phyloP scores from a whole-genome alignment of 2,113 vertebrate genomes.

The Progne subis region DNA sequence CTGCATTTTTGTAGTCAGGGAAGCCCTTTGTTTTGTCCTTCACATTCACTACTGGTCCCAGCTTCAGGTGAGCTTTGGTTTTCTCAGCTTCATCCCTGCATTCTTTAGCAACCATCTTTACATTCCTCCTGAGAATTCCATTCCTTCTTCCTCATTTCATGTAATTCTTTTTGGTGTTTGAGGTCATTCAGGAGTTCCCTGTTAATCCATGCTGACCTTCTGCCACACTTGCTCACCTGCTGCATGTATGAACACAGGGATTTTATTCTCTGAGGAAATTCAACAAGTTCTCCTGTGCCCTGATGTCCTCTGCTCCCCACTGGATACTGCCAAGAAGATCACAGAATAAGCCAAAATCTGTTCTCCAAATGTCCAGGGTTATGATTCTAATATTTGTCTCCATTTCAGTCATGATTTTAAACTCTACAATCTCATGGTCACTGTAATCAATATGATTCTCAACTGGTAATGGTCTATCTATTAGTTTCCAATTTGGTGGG shows the following conservation, averaged over 20 bases:
- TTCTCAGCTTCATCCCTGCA: neutral
- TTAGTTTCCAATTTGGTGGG: neutral
- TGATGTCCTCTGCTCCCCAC: neutral
- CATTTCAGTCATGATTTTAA: neutral
- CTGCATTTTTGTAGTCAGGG: neutral
- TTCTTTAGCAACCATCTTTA: neutral
- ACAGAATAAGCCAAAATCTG: neutral
- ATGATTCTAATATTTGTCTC: neutral
- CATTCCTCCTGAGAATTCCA: neutral
- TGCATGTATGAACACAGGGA: neutral
- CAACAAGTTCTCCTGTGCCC: neutral
- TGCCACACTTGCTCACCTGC: neutral
- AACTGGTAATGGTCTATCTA: neutral
- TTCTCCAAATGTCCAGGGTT: neutral
- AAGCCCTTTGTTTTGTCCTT: neutral
- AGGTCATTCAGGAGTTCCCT: neutral
- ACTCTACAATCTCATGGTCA: neutral
- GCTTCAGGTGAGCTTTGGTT: neutral
- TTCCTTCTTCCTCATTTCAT: neutral
- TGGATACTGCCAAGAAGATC: neutral
- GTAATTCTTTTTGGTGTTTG: neutral
- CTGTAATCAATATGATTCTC: rapidly evolving
- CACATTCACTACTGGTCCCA: neutral
- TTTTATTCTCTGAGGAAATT: neutral
- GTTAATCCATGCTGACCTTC: neutral